Evolutionary conservation across 2,113 vertebrate genomes (phyloP).

Genomic region (Channa argus): DNA sequence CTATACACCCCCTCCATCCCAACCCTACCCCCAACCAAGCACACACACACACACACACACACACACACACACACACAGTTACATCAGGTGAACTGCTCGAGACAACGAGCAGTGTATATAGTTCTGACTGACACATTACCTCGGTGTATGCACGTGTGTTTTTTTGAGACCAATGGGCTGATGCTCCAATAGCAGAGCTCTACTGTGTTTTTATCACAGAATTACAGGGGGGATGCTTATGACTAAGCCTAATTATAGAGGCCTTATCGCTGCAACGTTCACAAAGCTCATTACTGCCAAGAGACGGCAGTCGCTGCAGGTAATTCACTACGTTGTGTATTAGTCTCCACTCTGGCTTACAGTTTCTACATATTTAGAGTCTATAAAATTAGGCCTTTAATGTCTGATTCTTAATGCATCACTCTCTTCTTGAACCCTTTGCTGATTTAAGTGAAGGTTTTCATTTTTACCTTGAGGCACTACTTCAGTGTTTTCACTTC

Average conservation of each 20-base stretch:
- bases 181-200: constrained; percentile 65
- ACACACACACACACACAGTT: constrained; percentile 22
- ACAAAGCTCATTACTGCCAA: constrained; percentile 85
- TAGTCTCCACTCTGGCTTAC: constrained; percentile 75
- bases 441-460: constrained; percentile 68
- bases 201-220: constrained; percentile 82
- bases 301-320: constrained; percentile 79
- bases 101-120: constrained; percentile 73
- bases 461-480: constrained; percentile 65
- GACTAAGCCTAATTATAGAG: constrained; percentile 86
- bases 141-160: constrained; percentile 18
- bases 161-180: constrained; percentile 57
- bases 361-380: constrained; percentile 76
- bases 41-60: constrained; percentile 21
- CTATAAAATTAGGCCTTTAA: constrained; percentile 79
- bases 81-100: constrained; percentile 71
- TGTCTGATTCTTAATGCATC: constrained; percentile 76
- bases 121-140: constrained; percentile 62
- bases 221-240: constrained; percentile 83
- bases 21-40: too few relatives aligned
- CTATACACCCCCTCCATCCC: background rate
- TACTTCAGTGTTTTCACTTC: constrained; percentile 59
- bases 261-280: constrained; percentile 81
- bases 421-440: constrained; percentile 51
- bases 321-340: constrained; percentile 81